These are phyloP conservation scores for Acleris literana DNA, from an alignment of 2,888 invertebrate genomes.

Conservation along the genomic window DNA sequence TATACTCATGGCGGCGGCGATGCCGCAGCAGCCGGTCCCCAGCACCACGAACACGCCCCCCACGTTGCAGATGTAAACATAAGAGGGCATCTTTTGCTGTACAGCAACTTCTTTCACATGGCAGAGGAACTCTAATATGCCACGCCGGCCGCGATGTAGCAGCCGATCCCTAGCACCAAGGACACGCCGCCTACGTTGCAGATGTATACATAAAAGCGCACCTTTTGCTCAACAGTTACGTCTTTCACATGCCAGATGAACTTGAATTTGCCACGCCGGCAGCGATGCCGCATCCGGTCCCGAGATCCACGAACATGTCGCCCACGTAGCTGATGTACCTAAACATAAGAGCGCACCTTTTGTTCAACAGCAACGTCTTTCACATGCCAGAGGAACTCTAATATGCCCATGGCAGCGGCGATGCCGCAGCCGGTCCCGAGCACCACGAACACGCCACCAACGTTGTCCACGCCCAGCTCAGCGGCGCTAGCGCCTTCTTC, in stretches of 20 bases:
- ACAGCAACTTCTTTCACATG: constrained; percentile 86
- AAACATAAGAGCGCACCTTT: constrained; percentile 78
- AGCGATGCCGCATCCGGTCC: too few relatives aligned
- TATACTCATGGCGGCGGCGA: too few relatives aligned
- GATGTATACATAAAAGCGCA: constrained; percentile 48
- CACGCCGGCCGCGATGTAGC: constrained; percentile 90
- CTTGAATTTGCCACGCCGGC: too few relatives aligned
- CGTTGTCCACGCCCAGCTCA: constrained; percentile 91
- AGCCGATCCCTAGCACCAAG: too few relatives aligned
- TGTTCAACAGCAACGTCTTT: constrained; percentile 90
- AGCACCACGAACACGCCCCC: constrained; percentile 92
- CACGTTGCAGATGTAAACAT: constrained; percentile 83
- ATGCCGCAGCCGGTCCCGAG: constrained; percentile 89
- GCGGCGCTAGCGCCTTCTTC: constrained; percentile 71
- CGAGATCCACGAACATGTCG: too few relatives aligned
- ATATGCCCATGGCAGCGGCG: constrained; percentile 89
- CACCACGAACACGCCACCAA: constrained; percentile 96
- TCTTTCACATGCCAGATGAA: constrained; percentile 79
- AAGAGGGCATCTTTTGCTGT: constrained; percentile 86
- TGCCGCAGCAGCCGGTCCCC: too few relatives aligned
- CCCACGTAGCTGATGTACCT: too few relatives aligned
- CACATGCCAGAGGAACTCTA: constrained; percentile 96
- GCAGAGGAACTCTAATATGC: constrained; percentile 54
- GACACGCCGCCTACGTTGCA: too few relatives aligned
- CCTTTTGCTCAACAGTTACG: constrained; percentile 91